These are phyloP conservation scores for Pediacus dermestoides DNA, from an alignment of 2,888 invertebrate genomes.

Conservation along the genomic window DNA sequence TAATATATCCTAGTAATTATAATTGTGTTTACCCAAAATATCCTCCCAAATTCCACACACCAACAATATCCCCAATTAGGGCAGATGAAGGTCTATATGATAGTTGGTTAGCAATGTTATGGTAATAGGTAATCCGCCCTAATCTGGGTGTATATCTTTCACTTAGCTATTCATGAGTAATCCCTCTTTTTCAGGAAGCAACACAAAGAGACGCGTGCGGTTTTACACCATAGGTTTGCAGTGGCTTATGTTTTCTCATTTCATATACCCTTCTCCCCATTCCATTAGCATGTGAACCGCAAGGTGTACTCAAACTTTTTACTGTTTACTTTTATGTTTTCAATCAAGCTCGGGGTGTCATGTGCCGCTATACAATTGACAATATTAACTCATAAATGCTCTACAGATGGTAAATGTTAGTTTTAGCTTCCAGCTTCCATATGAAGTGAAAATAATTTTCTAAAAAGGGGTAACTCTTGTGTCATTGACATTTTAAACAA, in stretches of 20 bases:
- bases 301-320: conserved; percentile 30
- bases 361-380: conserved; percentile 17
- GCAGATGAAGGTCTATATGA: conserved; percentile 13
- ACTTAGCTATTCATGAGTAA: conserved; percentile 44
- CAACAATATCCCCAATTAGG: conserved; percentile 25
- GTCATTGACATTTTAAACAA: no score
- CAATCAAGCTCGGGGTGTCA: conserved; percentile 17
- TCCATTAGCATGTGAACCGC: conserved; percentile 40
- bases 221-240: conserved; percentile 32
- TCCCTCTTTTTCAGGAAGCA: conserved; percentile 33
- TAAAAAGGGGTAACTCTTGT: no score
- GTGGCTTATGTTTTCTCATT: conserved; percentile 27
- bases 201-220: conserved; percentile 39
- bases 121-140: conserved; percentile 40
- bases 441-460: no score
- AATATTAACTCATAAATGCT: conserved; percentile 17
- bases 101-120: conserved; percentile 32
- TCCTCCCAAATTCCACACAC: background rate
- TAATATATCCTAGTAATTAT: no score
- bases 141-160: conserved; percentile 45
- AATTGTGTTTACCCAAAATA: background rate
- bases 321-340: conserved; percentile 21
- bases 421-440: no score
- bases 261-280: conserved; percentile 30
- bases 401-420: no score